Percentiles rank a stretch among this genome's conserved stretches.
phyloP scores from a whole-genome alignment of 2,113 vertebrate species.

The Varanus salvator region DNA sequence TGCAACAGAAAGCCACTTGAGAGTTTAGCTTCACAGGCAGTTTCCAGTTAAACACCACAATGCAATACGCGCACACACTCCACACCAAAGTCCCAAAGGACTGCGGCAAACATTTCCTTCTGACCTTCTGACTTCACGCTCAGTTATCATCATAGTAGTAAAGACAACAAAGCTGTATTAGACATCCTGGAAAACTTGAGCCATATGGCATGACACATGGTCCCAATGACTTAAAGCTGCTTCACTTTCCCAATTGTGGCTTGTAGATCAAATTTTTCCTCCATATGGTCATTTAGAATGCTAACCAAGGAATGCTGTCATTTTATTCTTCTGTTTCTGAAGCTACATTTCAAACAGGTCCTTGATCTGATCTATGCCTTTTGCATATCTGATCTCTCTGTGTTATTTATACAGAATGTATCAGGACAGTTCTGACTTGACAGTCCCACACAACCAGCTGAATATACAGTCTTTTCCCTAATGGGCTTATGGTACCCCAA shows the following conservation, averaged over 20 bases:
- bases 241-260: slow-evolving; percentile 66
- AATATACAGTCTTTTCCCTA: not conserved
- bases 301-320: slow-evolving; percentile 35
- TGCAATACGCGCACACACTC: not conserved
- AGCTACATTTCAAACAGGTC: not conserved
- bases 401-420: not conserved
- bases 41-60: not conserved
- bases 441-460: not conserved
- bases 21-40: not conserved
- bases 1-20: not conserved
- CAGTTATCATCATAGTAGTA: slow-evolving; percentile 37
- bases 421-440: not conserved
- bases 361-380: not conserved
- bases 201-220: slow-evolving; percentile 51
- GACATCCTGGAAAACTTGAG: slow-evolving; percentile 63
- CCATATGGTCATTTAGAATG: slow-evolving; percentile 49
- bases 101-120: slow-evolving; percentile 23
- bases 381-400: not conserved
- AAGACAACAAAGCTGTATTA: slow-evolving; percentile 50
- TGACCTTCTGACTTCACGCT: slow-evolving; percentile 34
- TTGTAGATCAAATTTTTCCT: slow-evolving; percentile 61
- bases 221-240: slow-evolving; percentile 42
- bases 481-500: not conserved
- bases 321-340: slow-evolving; percentile 31
- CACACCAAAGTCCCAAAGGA: not conserved